Evolutionary conservation across 2,888 invertebrate genomes (phyloP).

Genomic region (Philaethria dido): DNA sequence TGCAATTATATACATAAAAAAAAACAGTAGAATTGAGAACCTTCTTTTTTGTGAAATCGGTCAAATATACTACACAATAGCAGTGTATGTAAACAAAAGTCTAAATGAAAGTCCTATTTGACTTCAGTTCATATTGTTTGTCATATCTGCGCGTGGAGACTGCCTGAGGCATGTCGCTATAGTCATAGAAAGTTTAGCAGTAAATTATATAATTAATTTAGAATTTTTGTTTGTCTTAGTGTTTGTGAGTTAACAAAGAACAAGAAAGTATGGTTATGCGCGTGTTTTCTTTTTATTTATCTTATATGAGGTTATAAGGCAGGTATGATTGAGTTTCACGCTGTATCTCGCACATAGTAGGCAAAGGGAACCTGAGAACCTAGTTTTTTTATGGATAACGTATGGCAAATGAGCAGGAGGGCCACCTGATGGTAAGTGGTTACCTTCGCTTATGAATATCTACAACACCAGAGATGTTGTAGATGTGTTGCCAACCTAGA

Average conservation of each 20-base stretch:
- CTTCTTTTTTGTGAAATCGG: no score
- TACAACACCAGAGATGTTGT: no score
- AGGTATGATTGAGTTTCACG: background rate
- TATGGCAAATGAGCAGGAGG: no score
- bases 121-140: constrained; percentile 16
- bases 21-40: no score
- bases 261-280: background rate
- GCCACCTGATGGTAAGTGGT: no score
- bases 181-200: background rate
- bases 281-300: background rate
- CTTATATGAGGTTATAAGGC: background rate
- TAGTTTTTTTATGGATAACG: no score
- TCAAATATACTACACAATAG: no score
- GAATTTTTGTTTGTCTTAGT: background rate
- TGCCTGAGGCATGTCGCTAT: background rate
- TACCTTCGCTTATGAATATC: no score
- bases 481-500: no score
- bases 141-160: background rate
- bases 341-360: no score
- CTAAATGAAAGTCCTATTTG: background rate
- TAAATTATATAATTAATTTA: constrained; percentile 9
- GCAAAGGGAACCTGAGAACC: no score
- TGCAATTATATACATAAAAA: no score
- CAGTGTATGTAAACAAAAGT: background rate
- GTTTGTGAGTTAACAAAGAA: background rate